phyloP scores from a whole-genome alignment of 1,140 invertebrate genomes.

The Portunus trituberculatus region DNA sequence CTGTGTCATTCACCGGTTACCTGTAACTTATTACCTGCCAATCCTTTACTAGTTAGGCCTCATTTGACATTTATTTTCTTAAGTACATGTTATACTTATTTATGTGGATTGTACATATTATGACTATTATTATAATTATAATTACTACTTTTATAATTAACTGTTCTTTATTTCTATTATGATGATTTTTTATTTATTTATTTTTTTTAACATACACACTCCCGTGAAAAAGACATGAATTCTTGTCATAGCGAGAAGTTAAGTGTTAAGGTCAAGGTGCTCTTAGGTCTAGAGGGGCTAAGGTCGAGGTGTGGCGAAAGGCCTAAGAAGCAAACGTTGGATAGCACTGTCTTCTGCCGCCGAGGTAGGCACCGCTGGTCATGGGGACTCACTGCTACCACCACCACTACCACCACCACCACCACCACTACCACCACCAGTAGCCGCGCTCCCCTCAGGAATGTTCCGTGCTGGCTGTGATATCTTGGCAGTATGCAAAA shows the following conservation, averaged over 20 bases:
- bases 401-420: neutral
- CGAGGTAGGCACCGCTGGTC: neutral
- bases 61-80: constrained; percentile 23
- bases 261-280: constrained; percentile 61
- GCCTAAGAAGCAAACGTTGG: constrained; percentile 67
- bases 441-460: neutral
- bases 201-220: constrained; percentile 74
- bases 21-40: neutral
- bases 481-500: neutral
- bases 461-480: neutral
- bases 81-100: constrained; percentile 67
- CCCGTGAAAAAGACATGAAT: constrained; percentile 71
- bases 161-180: constrained; percentile 59
- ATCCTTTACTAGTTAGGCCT: constrained; percentile 1
- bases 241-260: constrained; percentile 71
- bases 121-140: constrained; percentile 52
- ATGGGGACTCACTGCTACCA: neutral
- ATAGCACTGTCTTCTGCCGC: constrained; percentile 64
- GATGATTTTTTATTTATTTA: constrained; percentile 50
- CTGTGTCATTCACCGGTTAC: neutral
- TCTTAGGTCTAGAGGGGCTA: constrained; percentile 55
- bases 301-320: constrained; percentile 60
- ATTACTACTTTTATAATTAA: constrained; percentile 54
- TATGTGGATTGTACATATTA: constrained; percentile 70
- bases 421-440: neutral